These are phyloP conservation scores for Papilio gigon DNA, from an alignment of 2,888 invertebrate genomes.

Conservation along the genomic window DNA sequence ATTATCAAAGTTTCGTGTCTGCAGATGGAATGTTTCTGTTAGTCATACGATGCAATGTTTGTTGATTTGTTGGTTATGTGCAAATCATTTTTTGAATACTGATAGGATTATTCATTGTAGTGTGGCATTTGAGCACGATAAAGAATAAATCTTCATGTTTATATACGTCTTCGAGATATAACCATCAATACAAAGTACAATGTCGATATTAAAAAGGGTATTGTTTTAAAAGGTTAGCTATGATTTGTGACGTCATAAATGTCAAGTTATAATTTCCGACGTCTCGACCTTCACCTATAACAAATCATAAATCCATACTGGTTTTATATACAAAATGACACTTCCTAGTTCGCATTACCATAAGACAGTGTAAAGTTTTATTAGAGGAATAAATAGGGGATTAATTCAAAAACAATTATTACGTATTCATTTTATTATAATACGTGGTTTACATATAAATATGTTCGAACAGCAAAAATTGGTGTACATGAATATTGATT, in stretches of 20 bases:
- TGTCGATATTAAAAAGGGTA: neutral
- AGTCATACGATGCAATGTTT: conserved; percentile 48
- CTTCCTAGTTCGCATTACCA: conserved; percentile 24
- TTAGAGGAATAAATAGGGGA: neutral
- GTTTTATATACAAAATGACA: conserved; percentile 14
- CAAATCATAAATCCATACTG: conserved; percentile 19
- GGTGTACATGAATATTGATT: neutral
- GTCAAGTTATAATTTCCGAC: conserved; percentile 27
- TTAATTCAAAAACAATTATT: neutral
- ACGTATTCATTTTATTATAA: neutral
- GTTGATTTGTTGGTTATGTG: conserved; percentile 54
- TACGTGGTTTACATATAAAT: neutral
- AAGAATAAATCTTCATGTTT: conserved; percentile 11
- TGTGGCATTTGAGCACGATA: conserved; percentile 39
- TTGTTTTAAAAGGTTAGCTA: conserved; percentile 1
- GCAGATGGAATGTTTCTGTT: conserved; percentile 9
- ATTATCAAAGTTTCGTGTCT: neutral
- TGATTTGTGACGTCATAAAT: conserved; percentile 6
- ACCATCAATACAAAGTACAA: neutral
- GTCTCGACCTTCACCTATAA: conserved; percentile 25
- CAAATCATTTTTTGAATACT: conserved; percentile 65
- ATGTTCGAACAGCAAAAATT: neutral
- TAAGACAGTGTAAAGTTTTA: neutral
- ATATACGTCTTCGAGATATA: neutral
- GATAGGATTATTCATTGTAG: conserved; percentile 64